Conservation (phyloP, 2,888 invertebrate species). For the Drosophila cognata region DNA sequence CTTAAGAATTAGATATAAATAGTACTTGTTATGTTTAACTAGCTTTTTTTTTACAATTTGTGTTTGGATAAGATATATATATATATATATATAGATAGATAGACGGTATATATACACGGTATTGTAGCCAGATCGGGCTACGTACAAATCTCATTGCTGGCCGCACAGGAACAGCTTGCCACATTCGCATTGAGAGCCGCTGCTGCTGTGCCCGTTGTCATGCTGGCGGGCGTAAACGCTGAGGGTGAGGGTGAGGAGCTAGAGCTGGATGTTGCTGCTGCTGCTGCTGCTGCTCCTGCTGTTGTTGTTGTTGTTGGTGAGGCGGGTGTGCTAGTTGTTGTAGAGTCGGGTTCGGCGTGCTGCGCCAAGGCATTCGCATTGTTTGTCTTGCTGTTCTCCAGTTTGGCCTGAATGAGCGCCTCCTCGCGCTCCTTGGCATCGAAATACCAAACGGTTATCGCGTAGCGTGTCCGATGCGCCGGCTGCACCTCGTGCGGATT, state of each 20-base stretch:
- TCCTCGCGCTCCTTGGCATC: conserved; percentile 93
- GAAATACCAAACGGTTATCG: conserved; percentile 97
- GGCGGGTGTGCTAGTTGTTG: conserved; percentile 46
- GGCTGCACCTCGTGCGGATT: conserved; percentile 99
- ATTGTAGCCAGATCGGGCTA: conserved; percentile 57
- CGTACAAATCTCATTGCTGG: conserved; percentile 81
- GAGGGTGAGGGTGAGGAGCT: conserved; percentile 11
- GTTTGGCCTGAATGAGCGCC: conserved; percentile 85
- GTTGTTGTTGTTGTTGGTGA: conserved; percentile 29
- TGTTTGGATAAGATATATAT: conserved; percentile 20
- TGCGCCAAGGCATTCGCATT: conserved; percentile 51
- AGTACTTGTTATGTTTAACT: conserved; percentile 59
- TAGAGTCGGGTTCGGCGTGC: conserved; percentile 60
- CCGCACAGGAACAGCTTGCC: conserved; percentile 66
- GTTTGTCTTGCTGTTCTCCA: conserved; percentile 61
- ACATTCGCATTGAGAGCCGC: conserved; percentile 67
- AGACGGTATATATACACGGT: conserved; percentile 24
- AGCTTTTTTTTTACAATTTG: conserved; percentile 64
- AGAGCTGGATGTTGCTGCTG: conserved; percentile 16
- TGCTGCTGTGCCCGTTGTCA: conserved; percentile 58
- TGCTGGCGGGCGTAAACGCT: conserved; percentile 57
- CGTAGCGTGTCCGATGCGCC: conserved; percentile 94
- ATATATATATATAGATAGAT: conserved; percentile 45
- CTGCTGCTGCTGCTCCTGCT: conserved; percentile 15
- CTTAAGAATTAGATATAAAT: conserved; percentile 58